phyloP scores from a whole-genome alignment of 1,140 invertebrate species.

The Contarinia nasturtii region DNA sequence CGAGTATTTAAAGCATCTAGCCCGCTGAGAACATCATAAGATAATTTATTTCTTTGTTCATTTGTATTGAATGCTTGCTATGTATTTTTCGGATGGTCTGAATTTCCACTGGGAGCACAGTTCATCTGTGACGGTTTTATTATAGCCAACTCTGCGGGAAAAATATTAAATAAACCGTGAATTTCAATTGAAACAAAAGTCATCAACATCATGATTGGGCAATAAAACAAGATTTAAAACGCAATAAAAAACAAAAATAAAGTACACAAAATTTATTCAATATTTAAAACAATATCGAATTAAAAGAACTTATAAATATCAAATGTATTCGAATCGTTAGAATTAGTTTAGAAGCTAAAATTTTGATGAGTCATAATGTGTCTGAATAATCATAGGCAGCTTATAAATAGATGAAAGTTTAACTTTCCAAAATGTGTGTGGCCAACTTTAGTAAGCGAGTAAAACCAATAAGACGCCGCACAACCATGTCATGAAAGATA shows the following conservation, averaged over 20 bases:
- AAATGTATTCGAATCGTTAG: neutral
- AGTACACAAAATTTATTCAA: neutral
- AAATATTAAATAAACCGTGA: neutral
- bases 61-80: neutral
- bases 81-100: constrained; percentile 40
- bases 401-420: no score
- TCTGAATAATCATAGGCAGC: no score
- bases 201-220: neutral
- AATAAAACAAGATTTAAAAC: neutral
- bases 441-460: neutral
- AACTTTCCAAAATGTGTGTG: neutral
- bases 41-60: neutral
- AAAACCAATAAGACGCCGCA: neutral
- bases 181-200: neutral
- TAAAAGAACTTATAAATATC: neutral
- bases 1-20: no score
- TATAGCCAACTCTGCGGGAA: constrained; percentile 31
- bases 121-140: constrained; percentile 29
- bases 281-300: neutral
- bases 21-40: no score
- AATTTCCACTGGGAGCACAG: constrained; percentile 40
- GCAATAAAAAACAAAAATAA: neutral
- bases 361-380: neutral
- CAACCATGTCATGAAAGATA: neutral
- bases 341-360: neutral